Evolutionary conservation across 2,797 vertebrate species (phyloP), one percentile per base, ranked within the genome.

Genomic region (Chlorospingus semifuscus): DNA sequence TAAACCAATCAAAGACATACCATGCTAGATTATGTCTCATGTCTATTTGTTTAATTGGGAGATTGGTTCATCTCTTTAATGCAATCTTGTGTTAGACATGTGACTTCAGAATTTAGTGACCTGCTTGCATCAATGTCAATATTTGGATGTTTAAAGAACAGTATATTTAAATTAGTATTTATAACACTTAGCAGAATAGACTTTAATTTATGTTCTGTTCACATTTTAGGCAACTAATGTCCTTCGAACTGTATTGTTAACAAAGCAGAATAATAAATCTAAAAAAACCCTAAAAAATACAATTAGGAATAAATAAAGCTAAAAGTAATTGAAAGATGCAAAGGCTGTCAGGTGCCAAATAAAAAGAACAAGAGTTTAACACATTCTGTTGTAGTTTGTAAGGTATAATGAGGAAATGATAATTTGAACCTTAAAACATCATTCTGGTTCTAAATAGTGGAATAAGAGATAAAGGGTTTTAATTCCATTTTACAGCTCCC

Each of bases 1-100:
- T 52, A 70, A 90, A 83, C 50, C 83, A 92, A 88, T 91, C 37
- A 84, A 94, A 83, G 79, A 15, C 82, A 79, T 64, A 57, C 53
- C n/a, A 30, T n/a, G 65, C n/a, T 63, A 72, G 79, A 87, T 90
- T 81, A 68, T 87, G 83, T 82, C 69, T 83, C 9, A 44, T 77
- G n/a, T 34, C 46, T 86, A 12, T 87, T 92, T 91, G 52, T 90
- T 92, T 78, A 87, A 83, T 46, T 83, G 89, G 61, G 21, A 63
- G 39, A 76, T 49, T 46, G 32, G 32, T 83, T 95, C 44, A 36
- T 44, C 59, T 72, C 47, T 81, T 59, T 41, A 70, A 71, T 68
- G 46, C 69, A 65, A 41, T 80, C 60, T 68, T 78, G 27, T 71
- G 21, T 65, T 55, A 65, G n/a, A 74, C 36, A 34, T 22, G 26